Conservation (phyloP, 2,888 invertebrate genomes). For the Folsomia candida region DNA sequence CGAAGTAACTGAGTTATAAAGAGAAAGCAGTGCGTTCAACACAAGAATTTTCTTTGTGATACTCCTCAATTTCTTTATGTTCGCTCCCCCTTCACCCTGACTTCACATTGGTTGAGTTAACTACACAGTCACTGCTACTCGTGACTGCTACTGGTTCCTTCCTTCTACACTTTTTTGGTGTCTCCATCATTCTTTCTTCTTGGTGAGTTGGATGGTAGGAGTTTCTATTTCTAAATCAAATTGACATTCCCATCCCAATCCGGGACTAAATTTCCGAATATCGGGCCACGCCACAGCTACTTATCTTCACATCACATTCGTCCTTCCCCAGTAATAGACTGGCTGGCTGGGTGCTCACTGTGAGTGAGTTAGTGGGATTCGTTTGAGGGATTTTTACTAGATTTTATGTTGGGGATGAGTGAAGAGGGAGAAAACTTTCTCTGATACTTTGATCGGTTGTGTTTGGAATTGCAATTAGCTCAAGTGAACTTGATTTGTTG, state of each 20-base stretch:
- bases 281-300: background rate
- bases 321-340: no score
- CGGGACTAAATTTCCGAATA: constrained; percentile 1
- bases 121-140: background rate
- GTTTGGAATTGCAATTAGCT: background rate
- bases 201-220: background rate
- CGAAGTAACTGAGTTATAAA: background rate
- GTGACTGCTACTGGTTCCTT: no score
- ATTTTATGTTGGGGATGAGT: background rate
- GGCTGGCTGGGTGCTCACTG: no score
- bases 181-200: constrained; percentile 35
- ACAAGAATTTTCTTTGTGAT: background rate
- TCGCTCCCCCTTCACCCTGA: background rate
- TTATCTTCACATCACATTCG: constrained; percentile 14
- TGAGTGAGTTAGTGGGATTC: background rate
- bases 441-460: background rate
- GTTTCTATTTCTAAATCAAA: constrained; percentile 35
- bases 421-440: background rate
- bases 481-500: background rate
- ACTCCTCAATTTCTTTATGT: background rate
- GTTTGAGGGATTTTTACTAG: background rate
- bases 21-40: background rate
- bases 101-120: background rate
- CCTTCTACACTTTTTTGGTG: constrained; percentile 7
- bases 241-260: constrained; percentile 42